Base-by-base conservation (phyloP, 2,888 invertebrate species). In the Rotaria socialis region DNA sequence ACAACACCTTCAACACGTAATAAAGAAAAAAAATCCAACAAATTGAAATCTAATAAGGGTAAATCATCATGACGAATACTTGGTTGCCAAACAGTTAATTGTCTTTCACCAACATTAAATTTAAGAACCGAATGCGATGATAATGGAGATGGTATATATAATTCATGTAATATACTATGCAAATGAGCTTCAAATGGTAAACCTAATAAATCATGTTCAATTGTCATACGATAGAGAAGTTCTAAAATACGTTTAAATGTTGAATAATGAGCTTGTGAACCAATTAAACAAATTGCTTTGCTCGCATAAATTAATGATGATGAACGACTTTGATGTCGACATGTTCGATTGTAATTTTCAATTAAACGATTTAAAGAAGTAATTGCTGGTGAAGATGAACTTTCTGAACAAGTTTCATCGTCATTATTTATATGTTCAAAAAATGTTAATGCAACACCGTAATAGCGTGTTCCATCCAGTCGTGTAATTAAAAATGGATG, bases 401-500 rank as follows among this genome's bases (percentile, higher is more conserved):
- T 16, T 24, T 43, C 24, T 8, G 75, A 27, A 75, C 4, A 47
- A n/a, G 7, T 43, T 43, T 43, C 75, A 47, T 75, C 75, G 24
- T 94, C 93, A 91, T 96, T 96, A 87, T 94, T 94, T 88, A 97
- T 96, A 93, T 96, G 96, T 92, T 99, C 99, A 92, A 95, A 97
- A 92, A 98, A 98, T 35, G 96, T 94, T 89, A 96, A 94, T 90
- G 96, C 95, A 90, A 96, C 96, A 87, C 99, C 99, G 92, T 96
- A 96, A 89, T 95, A 94, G 89, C 97, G 93, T 88, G 95, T 94
- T 86, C 97, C 98, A 93, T 99, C 97, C 92, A 98, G 97, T 89
- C 95, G 93, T 24, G 98, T 98, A 88, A 98, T 96, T 86, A 98
- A 94, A 93, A 98, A 99, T 85, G 97, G 95, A 92, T 99, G 99